Percentiles rank a stretch among this genome's conserved stretches.
These are phyloP conservation scores for Tetramorium alpestre DNA, from an alignment of 1,140 invertebrate genomes.

Conservation along the genomic window DNA sequence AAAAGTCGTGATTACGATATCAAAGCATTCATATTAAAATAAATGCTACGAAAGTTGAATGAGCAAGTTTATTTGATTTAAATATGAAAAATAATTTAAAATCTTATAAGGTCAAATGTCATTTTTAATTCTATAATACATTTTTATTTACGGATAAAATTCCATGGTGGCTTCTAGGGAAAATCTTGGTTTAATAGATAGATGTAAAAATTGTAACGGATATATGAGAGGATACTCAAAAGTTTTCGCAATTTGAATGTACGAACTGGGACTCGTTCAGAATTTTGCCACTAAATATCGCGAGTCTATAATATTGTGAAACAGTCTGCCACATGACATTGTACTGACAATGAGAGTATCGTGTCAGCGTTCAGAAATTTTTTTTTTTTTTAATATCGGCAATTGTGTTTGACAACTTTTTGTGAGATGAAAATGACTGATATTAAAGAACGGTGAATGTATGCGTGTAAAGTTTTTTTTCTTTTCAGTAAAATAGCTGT, in stretches of 20 bases:
- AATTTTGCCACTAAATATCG: not conserved
- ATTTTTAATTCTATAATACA: not conserved
- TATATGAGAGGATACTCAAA: not conserved
- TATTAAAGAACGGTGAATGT: not conserved
- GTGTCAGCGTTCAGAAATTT: not conserved
- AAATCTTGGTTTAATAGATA: constrained; percentile 25
- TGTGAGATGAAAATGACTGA: not conserved
- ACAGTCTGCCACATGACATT: not conserved
- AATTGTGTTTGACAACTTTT: not conserved
- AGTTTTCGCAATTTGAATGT: not conserved
- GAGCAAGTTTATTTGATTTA: not conserved
- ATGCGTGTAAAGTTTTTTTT: not conserved
- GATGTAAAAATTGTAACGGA: not conserved
- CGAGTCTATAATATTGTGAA: not conserved
- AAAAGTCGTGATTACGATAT: not conserved
- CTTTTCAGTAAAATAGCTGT: not conserved
- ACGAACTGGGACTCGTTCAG: not conserved
- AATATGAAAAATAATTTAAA: not conserved
- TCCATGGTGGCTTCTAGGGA: not conserved
- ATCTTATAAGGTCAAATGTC: not conserved
- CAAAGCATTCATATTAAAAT: not conserved
- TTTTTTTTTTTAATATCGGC: not conserved
- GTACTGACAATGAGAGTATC: not conserved
- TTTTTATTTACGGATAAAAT: not conserved
- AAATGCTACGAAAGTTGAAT: not conserved